Conservation (phyloP, 2,113 vertebrate species). For the Hipposideros armiger region DNA sequence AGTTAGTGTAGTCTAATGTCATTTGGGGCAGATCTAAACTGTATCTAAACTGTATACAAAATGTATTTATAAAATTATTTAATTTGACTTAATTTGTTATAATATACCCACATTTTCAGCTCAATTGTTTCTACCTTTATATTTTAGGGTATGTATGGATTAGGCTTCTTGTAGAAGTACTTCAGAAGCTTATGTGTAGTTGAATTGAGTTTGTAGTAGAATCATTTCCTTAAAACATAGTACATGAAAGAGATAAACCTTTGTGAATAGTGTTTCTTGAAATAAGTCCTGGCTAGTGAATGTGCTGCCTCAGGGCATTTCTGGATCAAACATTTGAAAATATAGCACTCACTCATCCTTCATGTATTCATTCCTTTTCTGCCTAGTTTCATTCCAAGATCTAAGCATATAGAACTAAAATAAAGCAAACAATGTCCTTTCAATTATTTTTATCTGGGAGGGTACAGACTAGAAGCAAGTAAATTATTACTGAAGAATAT, state of each 20-base stretch:
- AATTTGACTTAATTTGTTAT: neutral
- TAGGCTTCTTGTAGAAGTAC: neutral
- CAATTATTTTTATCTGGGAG: neutral
- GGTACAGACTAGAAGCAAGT: neutral
- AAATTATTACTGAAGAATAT: neutral
- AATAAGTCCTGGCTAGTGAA: neutral
- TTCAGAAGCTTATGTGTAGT: neutral
- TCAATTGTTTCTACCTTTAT: neutral
- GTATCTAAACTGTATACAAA: neutral
- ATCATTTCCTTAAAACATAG: neutral
- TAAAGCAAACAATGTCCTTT: neutral
- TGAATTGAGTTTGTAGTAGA: neutral
- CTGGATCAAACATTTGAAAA: slow-evolving; percentile 10
- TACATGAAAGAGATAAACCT: neutral
- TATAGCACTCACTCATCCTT: neutral
- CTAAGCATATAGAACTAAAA: neutral
- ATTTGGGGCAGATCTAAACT: neutral
- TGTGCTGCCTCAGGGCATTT: neutral
- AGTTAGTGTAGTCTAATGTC: neutral
- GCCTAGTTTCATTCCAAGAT: neutral
- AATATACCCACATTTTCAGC: neutral
- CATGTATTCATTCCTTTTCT: neutral
- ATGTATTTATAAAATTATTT: neutral
- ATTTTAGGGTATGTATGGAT: neutral
- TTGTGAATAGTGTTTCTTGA: neutral